Percentiles rank a stretch among this genome's conserved stretches.
These are phyloP conservation scores for Salticus scenicus DNA, from an alignment of 2,888 invertebrate genomes.

Conservation along the genomic window DNA sequence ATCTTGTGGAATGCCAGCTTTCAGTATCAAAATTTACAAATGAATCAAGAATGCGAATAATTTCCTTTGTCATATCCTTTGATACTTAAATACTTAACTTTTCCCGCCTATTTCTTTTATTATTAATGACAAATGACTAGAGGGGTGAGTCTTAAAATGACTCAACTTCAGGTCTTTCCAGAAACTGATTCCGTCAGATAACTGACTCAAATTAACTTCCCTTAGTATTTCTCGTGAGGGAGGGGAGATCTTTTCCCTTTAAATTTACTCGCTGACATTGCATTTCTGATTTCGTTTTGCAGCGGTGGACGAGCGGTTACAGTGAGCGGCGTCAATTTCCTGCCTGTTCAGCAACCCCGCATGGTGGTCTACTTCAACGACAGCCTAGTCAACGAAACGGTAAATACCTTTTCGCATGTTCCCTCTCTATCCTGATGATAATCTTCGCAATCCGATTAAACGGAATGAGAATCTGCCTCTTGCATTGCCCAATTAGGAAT, in stretches of 20 bases:
- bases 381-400: conserved; percentile 71
- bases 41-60: background rate
- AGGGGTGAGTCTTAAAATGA: background rate
- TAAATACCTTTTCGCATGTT: conserved; percentile 37
- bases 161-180: conserved; percentile 2
- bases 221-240: background rate
- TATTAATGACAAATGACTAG: conserved; percentile 1
- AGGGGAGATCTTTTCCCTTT: conserved; percentile 25
- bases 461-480: conserved; percentile 9
- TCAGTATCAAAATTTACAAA: background rate
- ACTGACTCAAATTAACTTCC: conserved; percentile 3
- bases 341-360: conserved; percentile 75
- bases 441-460: conserved; percentile 19
- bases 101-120: background rate
- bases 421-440: background rate
- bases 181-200: background rate
- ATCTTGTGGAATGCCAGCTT: background rate
- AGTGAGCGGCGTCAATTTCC: conserved; percentile 75
- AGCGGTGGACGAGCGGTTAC: conserved; percentile 77
- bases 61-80: background rate
- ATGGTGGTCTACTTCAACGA: conserved; percentile 71
- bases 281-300: conserved; percentile 38
- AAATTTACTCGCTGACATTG: conserved; percentile 37
- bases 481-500: conserved; percentile 1
- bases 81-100: background rate